Percentiles rank a stretch among this genome's conserved stretches.
These are phyloP conservation scores for Synanthedon andrenaeformis DNA, from an alignment of 2,888 invertebrate genomes.

Conservation along the genomic window DNA sequence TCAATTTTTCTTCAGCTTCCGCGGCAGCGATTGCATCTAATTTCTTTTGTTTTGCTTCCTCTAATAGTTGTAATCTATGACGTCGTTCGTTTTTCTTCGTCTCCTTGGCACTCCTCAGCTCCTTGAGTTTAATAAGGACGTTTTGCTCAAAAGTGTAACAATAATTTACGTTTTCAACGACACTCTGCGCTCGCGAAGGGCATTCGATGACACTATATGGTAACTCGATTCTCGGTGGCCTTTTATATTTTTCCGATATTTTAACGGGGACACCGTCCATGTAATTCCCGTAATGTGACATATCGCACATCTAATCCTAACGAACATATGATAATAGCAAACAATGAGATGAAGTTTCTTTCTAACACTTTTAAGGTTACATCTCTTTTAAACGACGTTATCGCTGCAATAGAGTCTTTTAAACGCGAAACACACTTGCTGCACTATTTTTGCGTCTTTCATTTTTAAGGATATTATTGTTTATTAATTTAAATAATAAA, in stretches of 20 bases:
- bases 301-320: constrained; percentile 34
- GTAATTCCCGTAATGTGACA: constrained; percentile 70
- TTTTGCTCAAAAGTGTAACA: constrained; percentile 78
- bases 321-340: constrained; percentile 35
- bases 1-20: constrained; percentile 62
- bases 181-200: constrained; percentile 42
- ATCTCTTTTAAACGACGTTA: constrained; percentile 56
- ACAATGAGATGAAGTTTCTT: constrained; percentile 60
- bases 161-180: constrained; percentile 64
- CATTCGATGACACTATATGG: constrained; percentile 55
- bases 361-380: constrained; percentile 62
- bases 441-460: constrained; percentile 14
- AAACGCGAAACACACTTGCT: constrained; percentile 11
- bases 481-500: constrained; percentile 14
- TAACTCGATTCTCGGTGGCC: constrained; percentile 74
- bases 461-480: constrained; percentile 22
- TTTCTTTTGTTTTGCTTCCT: constrained; percentile 67
- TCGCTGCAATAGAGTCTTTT: constrained; percentile 35
- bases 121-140: constrained; percentile 77
- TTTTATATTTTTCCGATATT: constrained; percentile 88
- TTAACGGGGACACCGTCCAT: constrained; percentile 91
- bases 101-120: constrained; percentile 76
- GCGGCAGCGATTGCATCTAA: constrained; percentile 62
- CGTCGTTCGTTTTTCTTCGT: constrained; percentile 72
- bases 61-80: constrained; percentile 70